Base-by-base conservation (phyloP, 2,113 vertebrate species). In the Spea multiplicata region DNA sequence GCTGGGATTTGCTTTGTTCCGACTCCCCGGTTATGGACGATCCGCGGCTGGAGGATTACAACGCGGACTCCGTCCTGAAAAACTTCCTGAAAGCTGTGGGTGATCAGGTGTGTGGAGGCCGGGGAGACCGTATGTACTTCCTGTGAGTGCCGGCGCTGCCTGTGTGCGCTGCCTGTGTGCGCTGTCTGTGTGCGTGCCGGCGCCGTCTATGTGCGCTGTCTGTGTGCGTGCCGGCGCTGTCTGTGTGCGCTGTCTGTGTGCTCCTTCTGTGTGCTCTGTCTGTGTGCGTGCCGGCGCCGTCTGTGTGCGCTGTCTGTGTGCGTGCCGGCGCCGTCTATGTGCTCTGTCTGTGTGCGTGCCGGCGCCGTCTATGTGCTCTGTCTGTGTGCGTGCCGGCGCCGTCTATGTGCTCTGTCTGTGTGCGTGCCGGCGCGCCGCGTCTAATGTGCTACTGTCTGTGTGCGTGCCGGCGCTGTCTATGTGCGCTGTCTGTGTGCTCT, bases 1-100 rank as follows among this genome's bases (percentile, higher is more conserved):
- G 96, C 86, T 98, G 96, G 96, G 96, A 98, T 76, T 88, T 93
- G 83, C 85, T 84, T 3, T 98, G 96, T 71, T 17, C 81, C 0
- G 95, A 98, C 74, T 69, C 83, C 1, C 96, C 96, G 0, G 85
- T 98, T 75, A 92, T 93, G 81, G 96, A 98, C 0, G 93, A 94
- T 61, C 90, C 86, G 0, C 75, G 84, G 4, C 90, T 95, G 4
- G 92, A 93, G 0, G 95, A 96, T 78, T 95, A 95, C 74, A 98
- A 98, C 0, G 96, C 94, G 0, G 79, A 93, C 0, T 0, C 68
- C 0, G 74, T 96, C 13, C 91, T 97, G 30, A 0, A 0, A 2
- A 75, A 87, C 16, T 98, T 98, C 84, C 82, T 96, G 16, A 0
- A 7, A 0, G 3, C 82, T 0, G 93, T 93, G 0, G 7, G 68